Base-by-base conservation (phyloP, 2,888 invertebrate genomes). In the Agriopis aurantiaria region DNA sequence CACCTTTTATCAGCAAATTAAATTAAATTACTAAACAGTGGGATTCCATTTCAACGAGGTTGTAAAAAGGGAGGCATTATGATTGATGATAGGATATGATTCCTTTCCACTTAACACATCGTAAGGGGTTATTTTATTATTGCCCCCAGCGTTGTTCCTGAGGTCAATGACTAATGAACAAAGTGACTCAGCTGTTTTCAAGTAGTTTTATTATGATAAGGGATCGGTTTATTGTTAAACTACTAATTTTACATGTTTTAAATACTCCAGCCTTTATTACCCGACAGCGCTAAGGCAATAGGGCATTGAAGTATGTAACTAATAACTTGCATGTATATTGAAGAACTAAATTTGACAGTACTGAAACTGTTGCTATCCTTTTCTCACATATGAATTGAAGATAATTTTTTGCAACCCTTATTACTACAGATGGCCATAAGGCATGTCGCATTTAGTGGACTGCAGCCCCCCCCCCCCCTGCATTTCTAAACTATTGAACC, bases 111-210 rank as follows among this genome's bases (percentile, higher is more conserved):
- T 93, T 92, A 92, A 90, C 92, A 90, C 91, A 87, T 88, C 86
- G 88, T 90, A 89, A 90, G 91, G 92, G 92, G 92, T 91, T 90
- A 91, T 93, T 92, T 91, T 90, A 92, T 92, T 90, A 92, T 92
- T 89, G 86, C 88, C 86, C 84, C 82, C 78, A 77, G 77, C 89
- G 85, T 85, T 89, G 91, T 89, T 91, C 59, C 83, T 85, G 87
- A 89, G 90, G 90, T 90, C 89, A 90, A 82, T 89, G 91, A 89
- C 91, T 93, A 92, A 93, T 94, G 92, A 93, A 90, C 82, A 74
- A 59, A 81, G 78, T 93, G 93, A 92, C 85, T 90, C 85, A 83
- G 82, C 88, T 71, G 82, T 87, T 92, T 91, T 84, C 81, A 87
- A 87, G 78, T 81, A 78, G 71, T 83, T 87, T 84, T 86, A 87